Base-by-base conservation (phyloP, 2,797 vertebrate species). In the Mormyrus proboscirostris region DNA sequence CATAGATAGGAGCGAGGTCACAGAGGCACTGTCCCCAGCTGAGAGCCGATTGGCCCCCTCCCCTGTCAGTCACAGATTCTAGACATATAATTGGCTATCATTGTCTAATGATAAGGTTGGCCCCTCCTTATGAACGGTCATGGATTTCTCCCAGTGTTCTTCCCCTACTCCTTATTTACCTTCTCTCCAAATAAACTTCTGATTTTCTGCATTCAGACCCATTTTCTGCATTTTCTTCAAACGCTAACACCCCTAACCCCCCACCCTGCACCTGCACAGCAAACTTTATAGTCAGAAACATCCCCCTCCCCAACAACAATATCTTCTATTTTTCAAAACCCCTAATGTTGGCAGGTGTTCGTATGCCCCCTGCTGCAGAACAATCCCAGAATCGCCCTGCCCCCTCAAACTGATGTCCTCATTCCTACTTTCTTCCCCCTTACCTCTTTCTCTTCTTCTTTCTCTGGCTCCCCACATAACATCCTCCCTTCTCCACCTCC, bases 401-500 rank as follows among this genome's bases (percentile, higher is more conserved):
- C 19, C n/a, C 22, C 16, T 51, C 49, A 12, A 5, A 16, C 12
- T 12, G 19, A 14, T 29, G 51, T 85, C 33, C 8, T 38, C 8
- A 4, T 14, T 19, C 14, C 10, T 1, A 7, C 44, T 53, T 12
- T 16, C 16, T 44, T 19, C 1, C 33, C 6, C 33, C 14, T 14
- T 76, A 59, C 57, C 10, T 4, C 8, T 44, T 49, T n/a, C 16
- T 19, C 3, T 19, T 41, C 14, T 41, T 47, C 16, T 38, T 73
- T 41, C 69, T 16, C 4, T 19, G 69, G 29, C 69, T 76, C 73
- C 38, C 33, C 73, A 5, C 73, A 19, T 51, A 90, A 3, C n/a
- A 69, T 49, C 88, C 86, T 89, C 93, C 93, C 91, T 87, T 1
- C 82, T 29, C 2, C 19, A 0, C 8, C 41, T 25, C 50, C 19